A percentile compares a stretch with the other conserved stretches of the same genome.
phyloP scores from a whole-genome alignment of 2,797 vertebrate genomes.

The Xiphorhynchus erythropygius region DNA sequence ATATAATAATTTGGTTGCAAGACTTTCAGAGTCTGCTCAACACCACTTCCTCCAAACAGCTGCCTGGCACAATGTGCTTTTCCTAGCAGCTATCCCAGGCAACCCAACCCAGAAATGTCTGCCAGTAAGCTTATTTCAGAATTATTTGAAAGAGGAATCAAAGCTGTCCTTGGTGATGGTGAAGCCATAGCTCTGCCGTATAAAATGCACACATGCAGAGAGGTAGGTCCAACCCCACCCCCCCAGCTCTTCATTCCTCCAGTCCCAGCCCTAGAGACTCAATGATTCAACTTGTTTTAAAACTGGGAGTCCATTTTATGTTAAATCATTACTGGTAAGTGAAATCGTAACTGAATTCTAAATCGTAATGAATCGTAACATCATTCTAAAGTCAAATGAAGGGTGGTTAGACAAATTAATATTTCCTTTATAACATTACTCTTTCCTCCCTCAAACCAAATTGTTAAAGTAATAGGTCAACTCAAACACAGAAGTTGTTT shows the following conservation, averaged over 20 bases:
- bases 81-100: background rate
- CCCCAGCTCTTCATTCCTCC: background rate
- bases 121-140: background rate
- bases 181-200: background rate
- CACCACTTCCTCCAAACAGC: background rate
- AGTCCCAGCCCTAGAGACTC: background rate
- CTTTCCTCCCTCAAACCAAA: background rate
- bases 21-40: background rate
- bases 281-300: background rate
- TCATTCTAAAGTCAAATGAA: background rate
- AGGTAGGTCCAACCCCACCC: background rate
- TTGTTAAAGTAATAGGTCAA: background rate
- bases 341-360: background rate
- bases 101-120: background rate
- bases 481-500: background rate
- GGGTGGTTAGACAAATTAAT: background rate
- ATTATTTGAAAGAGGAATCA: background rate
- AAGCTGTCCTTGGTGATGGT: background rate
- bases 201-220: accelerated
- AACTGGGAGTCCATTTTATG: background rate
- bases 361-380: background rate
- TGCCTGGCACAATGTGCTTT: background rate
- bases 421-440: background rate
- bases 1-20: background rate
- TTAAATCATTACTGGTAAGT: background rate